Evolutionary conservation across 2,888 invertebrate genomes (phyloP), one percentile per base, ranked within the genome.

Genomic region (Drosophila stalkeri): DNA sequence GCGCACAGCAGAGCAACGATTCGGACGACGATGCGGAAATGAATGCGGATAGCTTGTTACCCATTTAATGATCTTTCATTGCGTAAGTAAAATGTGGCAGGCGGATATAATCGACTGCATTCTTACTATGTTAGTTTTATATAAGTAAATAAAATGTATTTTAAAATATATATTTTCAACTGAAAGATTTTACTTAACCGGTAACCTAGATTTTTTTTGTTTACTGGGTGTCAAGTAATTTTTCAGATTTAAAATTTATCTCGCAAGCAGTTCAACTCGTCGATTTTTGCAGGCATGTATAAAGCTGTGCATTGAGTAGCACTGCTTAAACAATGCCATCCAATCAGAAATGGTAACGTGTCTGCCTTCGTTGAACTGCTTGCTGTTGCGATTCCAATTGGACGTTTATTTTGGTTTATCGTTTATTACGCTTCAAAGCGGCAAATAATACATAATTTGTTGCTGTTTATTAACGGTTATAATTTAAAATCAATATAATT

Each of bases 21-120:
- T 92, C 93, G 0, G 93, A 90, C 46, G 93, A 93, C 56, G 93
- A 93, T 27, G 80, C 80, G 6, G 93, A 93, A 71, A 90, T 93
- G 54, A 92, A 92, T 83, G 90, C 93, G 5, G 92, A 93, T 43
- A 91, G 92, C 64, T 81, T 93, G 47, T 77, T 93, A 64, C 93
- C 93, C 6, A 91, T 93, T 62, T 93, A 91, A 84, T 14, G 4
- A 39, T 18, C 11, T 23, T 27, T 27, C 27, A 4, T 11, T 9
- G n/a, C 12, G 14, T 14, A 44, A 46, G 23, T 23, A 8, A 47
- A 23, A 47, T 27, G 9, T 27, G 2, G 1, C 3, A 23, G 46
- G 14, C 7, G 20, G 23, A 7, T 12, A 11, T 12, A 4, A 44
- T 20, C 18, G 20, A 44, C 44, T 27, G 27, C 27, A 33, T 33